phyloP scores from a whole-genome alignment of 2,113 vertebrate genomes.

The Amblyopsis rosae region DNA sequence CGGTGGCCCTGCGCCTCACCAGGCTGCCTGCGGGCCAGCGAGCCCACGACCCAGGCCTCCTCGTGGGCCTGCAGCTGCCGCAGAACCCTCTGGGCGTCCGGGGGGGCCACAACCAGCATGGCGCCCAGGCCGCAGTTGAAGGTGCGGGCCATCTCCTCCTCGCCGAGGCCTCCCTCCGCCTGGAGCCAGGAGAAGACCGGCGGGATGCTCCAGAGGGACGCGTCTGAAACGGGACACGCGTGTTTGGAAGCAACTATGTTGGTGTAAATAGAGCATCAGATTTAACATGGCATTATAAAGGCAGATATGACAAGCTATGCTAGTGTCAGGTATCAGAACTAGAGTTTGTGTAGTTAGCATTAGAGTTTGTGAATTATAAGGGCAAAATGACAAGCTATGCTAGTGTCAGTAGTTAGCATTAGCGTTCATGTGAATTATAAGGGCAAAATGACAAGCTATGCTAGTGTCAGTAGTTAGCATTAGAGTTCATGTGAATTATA shows the following conservation, averaged over 20 bases:
- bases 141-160: conserved; percentile 91
- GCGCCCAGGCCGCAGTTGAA: conserved; percentile 95
- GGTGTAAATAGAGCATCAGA: too few species aligned
- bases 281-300: too few species aligned
- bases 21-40: conserved; percentile 71
- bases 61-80: conserved; percentile 73
- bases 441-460: too few species aligned
- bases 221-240: conserved; percentile 72
- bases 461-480: too few species aligned
- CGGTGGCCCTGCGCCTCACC: conserved; percentile 65
- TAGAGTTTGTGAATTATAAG: too few species aligned
- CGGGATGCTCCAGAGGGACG: conserved; percentile 87
- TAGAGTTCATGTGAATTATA: too few species aligned
- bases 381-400: too few species aligned
- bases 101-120: conserved; percentile 81
- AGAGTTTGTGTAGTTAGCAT: too few species aligned
- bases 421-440: too few species aligned
- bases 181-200: conserved; percentile 90
- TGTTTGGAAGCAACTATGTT: not conserved
- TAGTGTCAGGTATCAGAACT: too few species aligned
- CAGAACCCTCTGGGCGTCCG: conserved; percentile 79
- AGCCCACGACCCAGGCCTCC: conserved; percentile 89
- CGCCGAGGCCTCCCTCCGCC: conserved; percentile 83
- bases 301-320: too few species aligned
- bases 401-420: too few species aligned